Evolutionary conservation across 2,797 vertebrate genomes (phyloP), one percentile per base, ranked within the genome.

Genomic region (Erpetoichthys calabaricus): DNA sequence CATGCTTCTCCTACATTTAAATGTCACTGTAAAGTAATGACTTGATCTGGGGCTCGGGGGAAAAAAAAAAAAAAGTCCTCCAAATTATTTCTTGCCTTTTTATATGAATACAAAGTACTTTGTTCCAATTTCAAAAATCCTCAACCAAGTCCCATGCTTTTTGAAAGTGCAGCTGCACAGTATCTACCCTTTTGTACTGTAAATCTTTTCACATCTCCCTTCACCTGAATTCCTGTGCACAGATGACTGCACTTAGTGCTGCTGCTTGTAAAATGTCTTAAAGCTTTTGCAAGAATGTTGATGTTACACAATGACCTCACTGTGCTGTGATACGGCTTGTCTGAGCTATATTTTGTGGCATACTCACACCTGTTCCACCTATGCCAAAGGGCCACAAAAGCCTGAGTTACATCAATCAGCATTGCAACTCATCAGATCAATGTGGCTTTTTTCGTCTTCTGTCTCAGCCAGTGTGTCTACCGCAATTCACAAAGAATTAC

Each of bases 321-420:
- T 88, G 77, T 88, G 77, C 72, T 64, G 68, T 72, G 75, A 77
- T 67, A 74, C 55, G 76, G 78, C 84, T 80, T 73, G 74, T 78
- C 76, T 63, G 71, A 83, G 78, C 82, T 72, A 70, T 67, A 74
- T 70, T 81, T 75, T 81, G 85, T 82, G 84, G 82, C 83, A 81
- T 74, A 85, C 57, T 73, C 84, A 85, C 86, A 89, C 85, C 86
- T 92, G 86, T 82, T 88, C 78, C 80, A 80, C 75, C 76, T 80
- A 73, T 78, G 80, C 80, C 81, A 82, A 81, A 84, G 84, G 80
- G 72, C 80, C 73, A 74, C 78, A 80, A 79, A 78, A 82, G 78
- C 78, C 77, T 73, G 71, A 75, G 70, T 55, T 70, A 75, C 77
- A 82, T 88, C 82, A 84, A 72, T 87, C 84, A 87, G 74, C 73